Conservation (phyloP, 2,888 invertebrate species). For the Neoitamus cyanurus region DNA sequence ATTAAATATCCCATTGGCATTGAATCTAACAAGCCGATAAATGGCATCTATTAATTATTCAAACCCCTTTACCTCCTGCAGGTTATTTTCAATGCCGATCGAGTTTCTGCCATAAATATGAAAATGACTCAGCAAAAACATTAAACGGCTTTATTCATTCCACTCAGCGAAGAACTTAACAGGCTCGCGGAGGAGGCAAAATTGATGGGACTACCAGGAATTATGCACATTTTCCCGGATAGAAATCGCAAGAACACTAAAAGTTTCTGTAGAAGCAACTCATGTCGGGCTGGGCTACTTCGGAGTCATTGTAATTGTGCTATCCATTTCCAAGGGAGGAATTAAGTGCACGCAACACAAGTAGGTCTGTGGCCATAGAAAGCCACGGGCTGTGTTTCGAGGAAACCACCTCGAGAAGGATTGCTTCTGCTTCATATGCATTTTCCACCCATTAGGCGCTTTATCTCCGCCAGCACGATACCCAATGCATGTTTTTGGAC, state of each 20-base stretch:
- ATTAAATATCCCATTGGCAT: background rate
- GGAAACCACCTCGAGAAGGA: background rate
- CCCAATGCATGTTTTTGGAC: background rate
- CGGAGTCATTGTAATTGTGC: background rate
- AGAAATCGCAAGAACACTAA: background rate
- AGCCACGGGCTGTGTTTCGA: background rate
- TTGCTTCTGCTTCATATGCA: background rate
- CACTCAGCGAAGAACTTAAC: background rate
- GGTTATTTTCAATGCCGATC: background rate
- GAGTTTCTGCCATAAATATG: background rate
- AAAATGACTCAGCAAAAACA: background rate
- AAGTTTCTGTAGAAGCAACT: background rate
- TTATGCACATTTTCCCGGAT: background rate
- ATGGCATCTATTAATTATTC: background rate
- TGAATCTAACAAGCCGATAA: background rate
- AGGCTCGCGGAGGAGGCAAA: background rate
- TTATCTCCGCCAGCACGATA: background rate
- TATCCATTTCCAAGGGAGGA: background rate
- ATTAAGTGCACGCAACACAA: background rate
- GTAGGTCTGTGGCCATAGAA: background rate
- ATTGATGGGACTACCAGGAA: background rate
- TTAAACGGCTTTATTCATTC: background rate
- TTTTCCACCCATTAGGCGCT: background rate
- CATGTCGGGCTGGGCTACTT: background rate
- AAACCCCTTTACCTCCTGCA: background rate